A percentile compares a stretch with the other conserved stretches of the same genome.
Evolutionary conservation across 2,888 invertebrate species (phyloP).

Genomic region (Bruchidius siliquastri): DNA sequence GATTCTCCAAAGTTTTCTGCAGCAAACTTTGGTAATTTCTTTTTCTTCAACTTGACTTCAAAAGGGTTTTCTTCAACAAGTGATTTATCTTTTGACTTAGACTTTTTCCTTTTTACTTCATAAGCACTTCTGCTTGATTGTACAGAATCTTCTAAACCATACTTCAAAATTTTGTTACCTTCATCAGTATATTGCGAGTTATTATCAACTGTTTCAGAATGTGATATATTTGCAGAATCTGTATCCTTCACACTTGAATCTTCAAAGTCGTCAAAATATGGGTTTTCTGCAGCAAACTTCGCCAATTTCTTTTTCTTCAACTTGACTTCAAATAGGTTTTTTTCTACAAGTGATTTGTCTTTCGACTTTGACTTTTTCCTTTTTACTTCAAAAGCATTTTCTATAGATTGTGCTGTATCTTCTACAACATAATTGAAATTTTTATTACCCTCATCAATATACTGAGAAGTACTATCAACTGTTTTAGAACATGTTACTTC

Average conservation of each 20-base stretch:
- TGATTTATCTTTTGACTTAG: constrained; percentile 10
- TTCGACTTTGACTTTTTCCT: constrained; percentile 3
- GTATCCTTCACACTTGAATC: constrained; percentile 9
- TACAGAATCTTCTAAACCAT: background rate
- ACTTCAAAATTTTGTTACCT: background rate
- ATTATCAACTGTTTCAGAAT: background rate
- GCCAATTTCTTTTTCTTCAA: constrained; percentile 14
- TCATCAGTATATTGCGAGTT: too few species aligned
- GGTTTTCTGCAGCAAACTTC: background rate
- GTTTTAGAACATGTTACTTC: background rate
- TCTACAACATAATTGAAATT: background rate
- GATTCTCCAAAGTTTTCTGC: background rate
- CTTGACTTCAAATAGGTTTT: constrained; percentile 10
- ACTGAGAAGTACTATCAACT: background rate
- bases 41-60: constrained; percentile 17
- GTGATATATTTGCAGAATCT: constrained; percentile 7
- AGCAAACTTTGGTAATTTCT: constrained; percentile 2
- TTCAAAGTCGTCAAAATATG: background rate
- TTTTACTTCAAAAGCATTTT: background rate
- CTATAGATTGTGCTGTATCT: background rate
- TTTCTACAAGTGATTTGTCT: constrained; percentile 9
- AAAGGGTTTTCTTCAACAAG: constrained; percentile 7
- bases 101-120: background rate
- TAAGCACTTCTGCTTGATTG: background rate
- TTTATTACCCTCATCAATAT: background rate